Conservation (phyloP, 2,888 invertebrate species). For the Caenorhabditis plicata region DNA sequence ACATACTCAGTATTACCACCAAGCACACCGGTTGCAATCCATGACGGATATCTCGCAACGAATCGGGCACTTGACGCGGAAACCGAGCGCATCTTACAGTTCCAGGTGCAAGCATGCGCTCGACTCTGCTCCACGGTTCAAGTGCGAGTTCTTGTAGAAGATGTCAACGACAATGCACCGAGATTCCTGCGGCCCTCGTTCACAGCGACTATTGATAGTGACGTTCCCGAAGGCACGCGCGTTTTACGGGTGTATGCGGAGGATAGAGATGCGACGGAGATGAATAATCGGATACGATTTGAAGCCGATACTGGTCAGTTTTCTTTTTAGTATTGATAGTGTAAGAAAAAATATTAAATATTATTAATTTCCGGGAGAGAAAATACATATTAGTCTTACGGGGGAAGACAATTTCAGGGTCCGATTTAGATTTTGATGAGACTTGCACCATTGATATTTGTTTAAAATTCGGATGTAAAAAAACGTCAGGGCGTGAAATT, state of each 20-base stretch:
- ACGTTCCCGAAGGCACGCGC: slow-evolving; percentile 48
- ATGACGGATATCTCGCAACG: slow-evolving; percentile 2
- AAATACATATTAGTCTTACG: neutral
- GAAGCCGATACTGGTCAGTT: slow-evolving; percentile 30
- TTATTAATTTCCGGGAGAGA: slow-evolving; percentile 6
- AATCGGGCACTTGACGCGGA: neutral
- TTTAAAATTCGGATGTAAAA: no score
- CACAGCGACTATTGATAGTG: slow-evolving; percentile 49
- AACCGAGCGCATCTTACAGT: neutral
- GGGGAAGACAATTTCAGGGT: no score
- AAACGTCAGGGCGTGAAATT: slow-evolving; percentile 2
- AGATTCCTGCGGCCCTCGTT: slow-evolving; percentile 35
- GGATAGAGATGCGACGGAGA: slow-evolving; percentile 45
- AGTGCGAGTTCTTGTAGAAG: slow-evolving; percentile 41
- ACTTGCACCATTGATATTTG: no score
- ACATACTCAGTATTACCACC: no score
- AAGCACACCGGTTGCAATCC: slow-evolving; percentile 41
- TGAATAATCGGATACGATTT: slow-evolving; percentile 50
- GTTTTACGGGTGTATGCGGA: slow-evolving; percentile 33
- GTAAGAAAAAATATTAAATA: no score
- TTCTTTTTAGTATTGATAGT: no score
- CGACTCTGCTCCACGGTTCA: slow-evolving; percentile 28
- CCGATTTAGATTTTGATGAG: no score
- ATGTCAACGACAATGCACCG: slow-evolving; percentile 60
- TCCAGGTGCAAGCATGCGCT: slow-evolving; percentile 42